A percentile compares a stretch with the other conserved stretches of the same genome.
These are phyloP conservation scores for Regulus satrapa DNA, from an alignment of 2,113 vertebrate species.

Conservation along the genomic window DNA sequence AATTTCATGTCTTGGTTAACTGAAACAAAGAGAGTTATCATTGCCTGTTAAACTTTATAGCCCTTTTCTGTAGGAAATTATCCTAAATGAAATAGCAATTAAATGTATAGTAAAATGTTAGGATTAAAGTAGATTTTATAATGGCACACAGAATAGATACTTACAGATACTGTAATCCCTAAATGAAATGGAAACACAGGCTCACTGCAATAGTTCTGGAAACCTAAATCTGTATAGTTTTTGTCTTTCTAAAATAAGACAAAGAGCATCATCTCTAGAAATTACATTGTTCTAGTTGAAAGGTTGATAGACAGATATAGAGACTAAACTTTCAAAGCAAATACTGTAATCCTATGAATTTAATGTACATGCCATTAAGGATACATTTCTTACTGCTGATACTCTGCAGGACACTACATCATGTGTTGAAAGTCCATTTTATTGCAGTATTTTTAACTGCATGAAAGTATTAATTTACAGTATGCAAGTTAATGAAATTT, in stretches of 20 bases:
- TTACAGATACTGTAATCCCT: neutral
- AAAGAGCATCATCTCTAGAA: neutral
- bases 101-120: neutral
- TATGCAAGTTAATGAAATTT: neutral
- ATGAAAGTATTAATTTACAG: constrained; percentile 41
- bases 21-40: constrained; percentile 28
- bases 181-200: neutral
- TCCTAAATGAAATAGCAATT: constrained; percentile 32
- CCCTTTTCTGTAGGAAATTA: neutral
- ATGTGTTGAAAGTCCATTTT: constrained; percentile 6
- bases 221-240: neutral
- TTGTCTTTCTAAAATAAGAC: neutral
- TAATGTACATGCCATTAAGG: neutral
- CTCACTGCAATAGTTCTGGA: neutral
- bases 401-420: neutral
- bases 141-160: neutral
- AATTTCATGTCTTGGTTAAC: constrained; percentile 27
- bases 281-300: neutral
- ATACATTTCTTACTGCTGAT: neutral
- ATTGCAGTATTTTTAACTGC: neutral
- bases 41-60: constrained; percentile 44
- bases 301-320: neutral
- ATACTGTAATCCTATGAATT: neutral
- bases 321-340: neutral
- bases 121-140: neutral